Evolutionary conservation across 2,888 invertebrate species (phyloP).

Genomic region (Holacanthella duospinosa): DNA sequence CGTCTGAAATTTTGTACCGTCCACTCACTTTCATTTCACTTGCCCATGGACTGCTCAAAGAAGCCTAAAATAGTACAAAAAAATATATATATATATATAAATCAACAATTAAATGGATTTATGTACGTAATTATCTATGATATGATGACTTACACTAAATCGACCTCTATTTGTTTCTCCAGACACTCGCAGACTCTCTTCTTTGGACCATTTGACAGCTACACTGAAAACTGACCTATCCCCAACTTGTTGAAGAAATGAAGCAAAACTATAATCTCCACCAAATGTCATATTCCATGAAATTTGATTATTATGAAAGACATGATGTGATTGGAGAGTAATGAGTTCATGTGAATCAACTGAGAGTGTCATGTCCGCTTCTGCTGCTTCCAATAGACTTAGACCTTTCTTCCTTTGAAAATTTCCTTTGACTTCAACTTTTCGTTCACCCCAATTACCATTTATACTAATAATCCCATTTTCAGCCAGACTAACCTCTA

Average conservation of each 20-base stretch:
- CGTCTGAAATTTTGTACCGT: conserved; percentile 16
- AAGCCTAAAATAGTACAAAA: conserved; percentile 16
- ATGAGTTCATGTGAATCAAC: conserved; percentile 17
- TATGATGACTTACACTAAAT: conserved; percentile 17
- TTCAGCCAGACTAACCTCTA: conserved; percentile 20
- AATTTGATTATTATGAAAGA: conserved; percentile 17
- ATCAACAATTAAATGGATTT: neutral
- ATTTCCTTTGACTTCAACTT: conserved; percentile 20
- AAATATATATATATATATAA: neutral
- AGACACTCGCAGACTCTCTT: conserved; percentile 6
- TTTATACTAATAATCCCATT: conserved; percentile 18
- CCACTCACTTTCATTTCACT: conserved; percentile 21
- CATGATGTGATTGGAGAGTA: conserved; percentile 16
- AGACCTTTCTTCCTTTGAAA: neutral
- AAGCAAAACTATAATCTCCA: conserved; percentile 14
- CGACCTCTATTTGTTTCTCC: conserved; percentile 16
- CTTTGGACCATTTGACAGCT: conserved; percentile 15
- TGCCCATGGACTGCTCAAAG: conserved; percentile 31
- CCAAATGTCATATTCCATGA: conserved; percentile 25
- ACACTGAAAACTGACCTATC: conserved; percentile 11
- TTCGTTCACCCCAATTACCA: conserved; percentile 23
- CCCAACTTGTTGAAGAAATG: conserved; percentile 16
- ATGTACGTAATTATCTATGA: neutral
- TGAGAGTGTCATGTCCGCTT: conserved; percentile 14
- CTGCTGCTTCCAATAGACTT: conserved; percentile 14